Percentiles rank a stretch among this genome's conserved stretches.
Evolutionary conservation across 2,888 invertebrate species (phyloP).

Genomic region (Ommatoiulus sabulosus): DNA sequence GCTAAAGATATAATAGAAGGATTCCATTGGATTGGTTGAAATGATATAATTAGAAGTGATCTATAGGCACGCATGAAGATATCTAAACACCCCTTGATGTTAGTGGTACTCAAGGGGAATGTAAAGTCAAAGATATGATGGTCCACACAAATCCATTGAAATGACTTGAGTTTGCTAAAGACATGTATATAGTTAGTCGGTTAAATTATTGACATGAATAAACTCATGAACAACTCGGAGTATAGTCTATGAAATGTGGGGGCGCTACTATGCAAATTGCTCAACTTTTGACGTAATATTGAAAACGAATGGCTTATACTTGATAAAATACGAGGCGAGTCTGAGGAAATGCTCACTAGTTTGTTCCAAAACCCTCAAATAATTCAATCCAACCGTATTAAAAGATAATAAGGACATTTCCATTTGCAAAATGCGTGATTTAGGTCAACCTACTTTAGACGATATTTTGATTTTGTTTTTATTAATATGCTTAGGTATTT

Average conservation of each 20-base stretch:
- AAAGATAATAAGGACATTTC: neutral
- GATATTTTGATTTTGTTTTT: neutral
- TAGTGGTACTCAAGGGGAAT: conserved; percentile 15
- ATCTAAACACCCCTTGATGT: conserved; percentile 32
- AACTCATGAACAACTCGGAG: conserved; percentile 18
- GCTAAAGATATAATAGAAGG: neutral
- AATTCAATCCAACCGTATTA: neutral
- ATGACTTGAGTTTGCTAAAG: neutral
- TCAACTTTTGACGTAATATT: neutral
- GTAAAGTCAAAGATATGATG: conserved; percentile 44
- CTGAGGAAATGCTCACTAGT: neutral
- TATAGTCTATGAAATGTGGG: neutral
- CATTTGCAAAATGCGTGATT: neutral
- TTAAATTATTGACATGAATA: conserved; percentile 41
- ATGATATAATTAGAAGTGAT: neutral
- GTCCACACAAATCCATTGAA: conserved; percentile 35
- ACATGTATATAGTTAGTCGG: neutral
- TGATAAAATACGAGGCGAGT: neutral
- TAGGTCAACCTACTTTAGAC: no score
- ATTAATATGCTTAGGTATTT: no score
- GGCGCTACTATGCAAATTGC: neutral
- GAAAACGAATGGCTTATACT: neutral
- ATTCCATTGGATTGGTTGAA: neutral
- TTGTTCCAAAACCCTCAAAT: neutral
- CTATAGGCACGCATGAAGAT: conserved; percentile 47